These are phyloP conservation scores for Phrynocephalus forsythii DNA, from an alignment of 2,797 vertebrate species.

Conservation along the genomic window DNA sequence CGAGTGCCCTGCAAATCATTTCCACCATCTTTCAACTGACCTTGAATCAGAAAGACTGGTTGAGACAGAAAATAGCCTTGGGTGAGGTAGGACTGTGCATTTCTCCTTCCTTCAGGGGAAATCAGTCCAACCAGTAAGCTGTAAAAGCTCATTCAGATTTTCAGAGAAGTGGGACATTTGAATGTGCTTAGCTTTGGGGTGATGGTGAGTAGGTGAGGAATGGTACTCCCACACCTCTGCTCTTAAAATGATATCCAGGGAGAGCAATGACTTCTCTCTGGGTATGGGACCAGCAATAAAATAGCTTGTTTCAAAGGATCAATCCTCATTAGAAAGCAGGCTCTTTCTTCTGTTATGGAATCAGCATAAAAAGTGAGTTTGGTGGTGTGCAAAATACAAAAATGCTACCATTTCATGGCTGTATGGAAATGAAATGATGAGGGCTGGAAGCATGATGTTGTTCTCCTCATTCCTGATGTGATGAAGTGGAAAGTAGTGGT, in stretches of 20 bases:
- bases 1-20: background rate
- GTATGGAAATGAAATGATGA: background rate
- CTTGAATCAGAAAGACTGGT: background rate
- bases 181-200: background rate
- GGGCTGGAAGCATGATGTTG: background rate
- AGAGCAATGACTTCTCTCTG: slow-evolving; percentile 19
- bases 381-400: background rate
- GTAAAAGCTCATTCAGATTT: slow-evolving; percentile 4
- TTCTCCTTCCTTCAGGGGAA: background rate
- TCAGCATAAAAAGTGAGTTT: background rate
- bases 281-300: slow-evolving; percentile 30
- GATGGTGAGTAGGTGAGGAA: background rate
- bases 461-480: background rate
- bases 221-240: background rate
- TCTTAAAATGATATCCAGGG: background rate
- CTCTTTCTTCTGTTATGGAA: background rate
- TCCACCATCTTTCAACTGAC: background rate
- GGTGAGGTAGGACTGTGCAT: background rate
- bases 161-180: background rate
- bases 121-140: background rate
- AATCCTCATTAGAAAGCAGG: background rate
- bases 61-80: background rate
- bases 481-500: background rate
- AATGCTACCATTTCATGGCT: background rate
- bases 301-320: background rate